Evolutionary conservation across 2,888 invertebrate species (phyloP), one percentile per base, ranked within the genome.

Genomic region (Drosophila seclusa): DNA sequence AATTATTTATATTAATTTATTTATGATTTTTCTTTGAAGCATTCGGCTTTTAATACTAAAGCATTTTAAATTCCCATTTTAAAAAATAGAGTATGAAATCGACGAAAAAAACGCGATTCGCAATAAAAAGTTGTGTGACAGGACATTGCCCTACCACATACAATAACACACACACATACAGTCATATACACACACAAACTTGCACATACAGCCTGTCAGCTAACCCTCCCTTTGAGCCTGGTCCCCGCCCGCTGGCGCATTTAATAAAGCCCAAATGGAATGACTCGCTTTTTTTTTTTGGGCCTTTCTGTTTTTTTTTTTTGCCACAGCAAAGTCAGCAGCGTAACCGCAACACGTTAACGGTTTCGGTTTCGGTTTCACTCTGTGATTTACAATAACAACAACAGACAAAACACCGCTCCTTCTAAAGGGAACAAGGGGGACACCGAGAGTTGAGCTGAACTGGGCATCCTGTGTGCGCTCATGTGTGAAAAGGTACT

Each of bases 401-500:
- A 50, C 57, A 65, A 58, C 50, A 68, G 61, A 50, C 70, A 68
- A 73, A 73, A 64, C 49, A 62, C 57, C 65, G 38, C 57, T 55
- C 61, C 61, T 40, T 13, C 27, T 29, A 52, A 57, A 31, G 40
- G 21, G 21, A 57, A 48, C 45, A 38, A 60, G 38, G 60, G 38
- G 27, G 29, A 32, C 32, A 32, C 55, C 18, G 40, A 21, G 61
- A 38, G 57, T 48, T n/a, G 32, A 27, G 54, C 45, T 45, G 59
- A 49, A 54, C 64, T 67, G 64, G 54, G 64, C 60, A 62, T 62
- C 67, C 52, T 63, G 78, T 63, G 78, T 57, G 80, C 88, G 80
- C 78, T 84, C 89, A 87, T 88, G 87, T 90, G 87, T 88, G 90
- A 87, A 87, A 87, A 88, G 89, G 88, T 90, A 90, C 89, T 90